Evolutionary conservation across 2,113 vertebrate species (phyloP).

Genomic region (Atherinomorus stipes): DNA sequence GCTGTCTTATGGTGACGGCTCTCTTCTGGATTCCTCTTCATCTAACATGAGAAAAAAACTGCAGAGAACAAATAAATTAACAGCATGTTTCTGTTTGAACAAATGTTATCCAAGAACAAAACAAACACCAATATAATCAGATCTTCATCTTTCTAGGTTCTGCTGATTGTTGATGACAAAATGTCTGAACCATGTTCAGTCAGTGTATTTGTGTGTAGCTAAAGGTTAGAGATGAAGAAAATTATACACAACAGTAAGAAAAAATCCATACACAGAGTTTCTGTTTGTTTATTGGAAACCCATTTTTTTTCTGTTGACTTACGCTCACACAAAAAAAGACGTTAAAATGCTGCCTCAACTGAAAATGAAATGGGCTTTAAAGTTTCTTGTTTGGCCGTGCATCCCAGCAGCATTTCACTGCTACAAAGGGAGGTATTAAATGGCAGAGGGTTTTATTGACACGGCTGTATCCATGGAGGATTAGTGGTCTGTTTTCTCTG

Average conservation of each 20-base stretch:
- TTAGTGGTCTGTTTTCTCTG: constrained; percentile 67
- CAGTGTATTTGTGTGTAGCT: constrained; percentile 3
- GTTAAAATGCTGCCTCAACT: constrained; percentile 43
- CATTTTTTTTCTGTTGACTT: constrained; percentile 53
- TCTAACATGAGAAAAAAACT: constrained; percentile 17
- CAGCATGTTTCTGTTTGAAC: constrained; percentile 14
- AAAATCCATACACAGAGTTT: constrained; percentile 27
- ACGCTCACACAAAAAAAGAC: neutral
- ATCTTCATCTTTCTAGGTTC: neutral
- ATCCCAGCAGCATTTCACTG: constrained; percentile 63
- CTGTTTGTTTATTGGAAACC: constrained; percentile 47
- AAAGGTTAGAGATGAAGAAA: constrained; percentile 33
- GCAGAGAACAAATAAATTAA: constrained; percentile 36
- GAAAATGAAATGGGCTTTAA: constrained; percentile 55
- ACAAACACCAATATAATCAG: constrained; percentile 11
- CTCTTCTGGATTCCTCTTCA: constrained; percentile 14
- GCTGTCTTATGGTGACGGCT: constrained; percentile 16
- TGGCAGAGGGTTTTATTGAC: constrained; percentile 73
- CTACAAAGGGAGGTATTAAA: constrained; percentile 68
- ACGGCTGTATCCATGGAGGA: constrained; percentile 68
- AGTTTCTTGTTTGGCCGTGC: constrained; percentile 40
- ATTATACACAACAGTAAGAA: constrained; percentile 38
- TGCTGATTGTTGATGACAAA: constrained; percentile 16
- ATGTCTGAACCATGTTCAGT: constrained; percentile 2
- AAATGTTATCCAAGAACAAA: constrained; percentile 25